phyloP scores from a whole-genome alignment of 2,888 invertebrate genomes.

The Exocentrus adspersus region DNA sequence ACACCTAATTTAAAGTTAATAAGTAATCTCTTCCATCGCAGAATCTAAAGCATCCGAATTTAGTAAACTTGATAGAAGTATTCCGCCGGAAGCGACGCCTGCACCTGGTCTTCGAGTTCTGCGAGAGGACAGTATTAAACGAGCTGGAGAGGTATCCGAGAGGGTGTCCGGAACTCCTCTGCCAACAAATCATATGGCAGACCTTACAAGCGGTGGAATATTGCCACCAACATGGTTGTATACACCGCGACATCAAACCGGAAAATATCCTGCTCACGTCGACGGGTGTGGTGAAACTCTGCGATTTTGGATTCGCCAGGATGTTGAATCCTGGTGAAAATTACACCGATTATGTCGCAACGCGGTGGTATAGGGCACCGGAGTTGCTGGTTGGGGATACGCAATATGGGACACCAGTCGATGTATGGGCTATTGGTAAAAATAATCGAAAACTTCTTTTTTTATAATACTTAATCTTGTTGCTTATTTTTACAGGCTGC shows the following conservation, averaged over 20 bases:
- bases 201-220: constrained; percentile 94
- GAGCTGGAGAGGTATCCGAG: constrained; percentile 88
- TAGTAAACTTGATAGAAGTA: constrained; percentile 97
- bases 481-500: constrained; percentile 81
- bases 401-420: constrained; percentile 90
- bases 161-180: constrained; percentile 91
- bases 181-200: constrained; percentile 95
- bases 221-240: constrained; percentile 96
- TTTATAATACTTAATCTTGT: no score
- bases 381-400: constrained; percentile 98
- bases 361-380: constrained; percentile 98
- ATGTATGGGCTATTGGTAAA: constrained; percentile 98
- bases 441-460: no score
- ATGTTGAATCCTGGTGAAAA: constrained; percentile 96
- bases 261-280: constrained; percentile 96
- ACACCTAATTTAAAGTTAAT: no score
- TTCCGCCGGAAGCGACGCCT: constrained; percentile 94
- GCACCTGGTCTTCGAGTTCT: constrained; percentile 98
- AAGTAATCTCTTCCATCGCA: constrained; percentile 62
- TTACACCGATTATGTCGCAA: constrained; percentile 99
- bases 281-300: constrained; percentile 94
- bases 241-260: constrained; percentile 97
- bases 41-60: constrained; percentile 98
- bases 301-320: constrained; percentile 98
- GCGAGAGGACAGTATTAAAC: constrained; percentile 96